Evolutionary conservation across 2,113 vertebrate species (phyloP), one percentile per base, ranked within the genome.

Genomic region (Tetraodon nigroviridis): DNA sequence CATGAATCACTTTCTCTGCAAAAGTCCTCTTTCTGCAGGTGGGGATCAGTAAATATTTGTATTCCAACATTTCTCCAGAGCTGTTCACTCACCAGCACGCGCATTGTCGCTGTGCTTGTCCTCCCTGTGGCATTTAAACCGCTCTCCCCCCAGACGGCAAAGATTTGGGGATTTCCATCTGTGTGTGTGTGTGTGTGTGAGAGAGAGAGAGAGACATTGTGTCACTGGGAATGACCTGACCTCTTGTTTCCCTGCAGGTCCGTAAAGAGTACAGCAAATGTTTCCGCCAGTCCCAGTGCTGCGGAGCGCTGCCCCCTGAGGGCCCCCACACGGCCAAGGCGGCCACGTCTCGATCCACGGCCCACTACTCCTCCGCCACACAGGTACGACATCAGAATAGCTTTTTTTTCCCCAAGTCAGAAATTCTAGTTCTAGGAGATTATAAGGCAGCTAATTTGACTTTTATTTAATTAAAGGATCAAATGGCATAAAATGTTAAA

Each of bases 251-350:
- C 46, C 55, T 10, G 52, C 70, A 99, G 97, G 97, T 99, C 61
- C 94, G 96, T 45, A 99, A 99, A 84, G 96, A 99, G 69, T 98
- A 98, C 55, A 93, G 94, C 82, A 98, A 98, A 83, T 98, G 97
- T 86, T 95, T 99, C 87, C 89, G 95, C 73, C 94, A 97, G 84
- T 95, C 95, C 0, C 94, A 96, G 67, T 98, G 97, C 89, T 97
- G 97, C 29, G 91, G 94, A 0, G 88, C 92, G 1, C 89, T 97
- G 49, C 94, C 95, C 0, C 87, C 93, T 0, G 96, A 99, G 82
- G 94, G 92, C 72, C 88, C 97, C 41, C 97, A 98, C 89, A 93
- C 93, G 4, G 93, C 92, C 75, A 99, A 99, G 85, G 86, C 94
- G 0, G 94, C 95, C 13, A 95, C 94, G 1, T 92, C 93, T 40